Conservation (phyloP, 2,888 invertebrate species). For the Bhutanitis thaidina region DNA sequence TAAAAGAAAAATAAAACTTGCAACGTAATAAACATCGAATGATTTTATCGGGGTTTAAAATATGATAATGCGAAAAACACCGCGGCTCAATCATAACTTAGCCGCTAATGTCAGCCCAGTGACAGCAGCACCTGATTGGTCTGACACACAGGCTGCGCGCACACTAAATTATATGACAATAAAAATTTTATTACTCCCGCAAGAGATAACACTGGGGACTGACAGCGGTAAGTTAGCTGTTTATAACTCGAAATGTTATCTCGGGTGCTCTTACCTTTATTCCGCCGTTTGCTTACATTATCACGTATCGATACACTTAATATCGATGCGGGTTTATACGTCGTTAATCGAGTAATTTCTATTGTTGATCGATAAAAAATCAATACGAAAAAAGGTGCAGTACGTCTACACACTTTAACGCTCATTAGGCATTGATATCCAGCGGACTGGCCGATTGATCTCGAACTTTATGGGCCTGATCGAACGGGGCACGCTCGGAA, state of each 20-base stretch:
- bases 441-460: slow-evolving; percentile 9
- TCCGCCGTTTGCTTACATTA: slow-evolving; percentile 31
- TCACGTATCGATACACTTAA: slow-evolving; percentile 16
- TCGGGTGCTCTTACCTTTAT: slow-evolving; percentile 25
- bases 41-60: slow-evolving; percentile 61
- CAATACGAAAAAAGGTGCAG: slow-evolving; percentile 9
- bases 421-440: slow-evolving; percentile 16
- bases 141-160: slow-evolving; percentile 30
- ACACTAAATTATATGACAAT: slow-evolving; percentile 53
- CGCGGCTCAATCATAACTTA: slow-evolving; percentile 69
- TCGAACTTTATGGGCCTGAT: slow-evolving; percentile 9
- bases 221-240: slow-evolving; percentile 9
- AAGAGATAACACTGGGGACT: slow-evolving; percentile 30
- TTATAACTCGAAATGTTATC: slow-evolving; percentile 16
- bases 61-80: slow-evolving; percentile 57
- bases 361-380: slow-evolving; percentile 24
- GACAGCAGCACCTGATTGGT: slow-evolving; percentile 54
- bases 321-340: slow-evolving; percentile 20
- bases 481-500: neutral
- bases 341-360: slow-evolving; percentile 22
- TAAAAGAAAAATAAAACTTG: slow-evolving; percentile 37
- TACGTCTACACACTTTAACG: neutral
- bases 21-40: slow-evolving; percentile 48
- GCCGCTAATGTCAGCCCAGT: slow-evolving; percentile 52
- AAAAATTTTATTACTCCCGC: slow-evolving; percentile 53